Base-by-base conservation (phyloP, 2,888 invertebrate genomes). In the Hydroisotoma schaefferi region DNA sequence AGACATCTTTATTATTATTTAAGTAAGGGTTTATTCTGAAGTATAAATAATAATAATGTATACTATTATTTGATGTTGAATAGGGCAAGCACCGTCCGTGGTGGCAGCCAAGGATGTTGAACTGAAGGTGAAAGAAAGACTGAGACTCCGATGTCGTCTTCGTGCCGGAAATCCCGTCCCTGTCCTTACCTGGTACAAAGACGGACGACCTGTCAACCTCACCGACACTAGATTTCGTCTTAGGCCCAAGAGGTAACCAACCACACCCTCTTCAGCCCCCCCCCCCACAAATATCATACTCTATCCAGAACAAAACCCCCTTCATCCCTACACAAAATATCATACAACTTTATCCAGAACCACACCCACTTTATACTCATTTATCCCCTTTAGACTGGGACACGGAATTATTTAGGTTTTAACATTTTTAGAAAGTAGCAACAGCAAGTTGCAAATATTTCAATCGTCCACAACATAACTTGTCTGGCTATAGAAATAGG, bases 141-240 rank as follows among this genome's bases (percentile, higher is more conserved):
- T 72, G 28, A 59, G 70, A 57, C 59, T 72, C 48, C 65, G 69
- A 53, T 72, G 72, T 67, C 64, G 69, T 59, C 68, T 72, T 26
- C 58, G 68, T 55, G 68, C 68, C 58, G 73, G 73, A 57, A 70
- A 69, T 60, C 73, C 73, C 51, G 68, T 71, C 59, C 73, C 73
- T 55, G 63, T 65, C 49, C 65, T 73, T 57, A 72, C 66, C 55
- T 73, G 72, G 72, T 73, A 71, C 63, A 70, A 71, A 61, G 71
- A 73, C 58, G 72, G 68, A 57, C 58, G 67, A 63, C 72, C 63
- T 57, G 67, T 73, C 49, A 70, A 72, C 65, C 61, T 72, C 52
- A 61, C 65, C 46, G 67, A 69, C 57, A 63, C 67, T 61, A 69
- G 69, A 18, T 71, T 66, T 61, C 61, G 72, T 51, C 68, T 72